phyloP scores from a whole-genome alignment of 2,113 vertebrate genomes.

The Pipra filicauda region DNA sequence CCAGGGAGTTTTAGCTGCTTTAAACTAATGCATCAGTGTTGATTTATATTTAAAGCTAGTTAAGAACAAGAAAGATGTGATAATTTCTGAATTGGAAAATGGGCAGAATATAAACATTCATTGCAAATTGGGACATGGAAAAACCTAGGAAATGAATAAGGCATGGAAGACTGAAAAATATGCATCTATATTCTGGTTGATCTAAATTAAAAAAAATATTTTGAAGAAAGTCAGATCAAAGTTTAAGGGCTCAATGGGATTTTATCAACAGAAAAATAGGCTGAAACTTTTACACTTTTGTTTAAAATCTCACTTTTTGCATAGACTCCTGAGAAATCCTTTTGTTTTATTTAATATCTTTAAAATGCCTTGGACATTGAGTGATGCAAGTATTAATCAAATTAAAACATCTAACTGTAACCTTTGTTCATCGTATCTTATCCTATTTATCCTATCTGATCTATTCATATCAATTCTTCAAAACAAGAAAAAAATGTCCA shows the following conservation, averaged over 20 bases:
- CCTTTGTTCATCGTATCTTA: not conserved
- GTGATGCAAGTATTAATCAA: not conserved
- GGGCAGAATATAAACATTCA: not conserved
- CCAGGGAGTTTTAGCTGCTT: not conserved
- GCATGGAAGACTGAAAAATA: not conserved
- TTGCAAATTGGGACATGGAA: not conserved
- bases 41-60: not conserved
- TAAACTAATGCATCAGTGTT: accelerated
- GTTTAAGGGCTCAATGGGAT: not conserved
- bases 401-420: not conserved
- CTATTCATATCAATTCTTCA: not conserved
- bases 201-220: not conserved
- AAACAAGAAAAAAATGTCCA: not conserved
- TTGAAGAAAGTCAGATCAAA: not conserved
- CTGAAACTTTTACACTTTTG: not conserved
- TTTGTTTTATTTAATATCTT: not conserved
- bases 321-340: not conserved
- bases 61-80: not conserved
- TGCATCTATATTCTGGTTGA: not conserved
- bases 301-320: not conserved
- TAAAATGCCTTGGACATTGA: not conserved
- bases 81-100: not conserved
- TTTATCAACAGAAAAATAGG: not conserved
- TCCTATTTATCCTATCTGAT: not conserved
- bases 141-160: not conserved